phyloP scores from a whole-genome alignment of 2,888 invertebrate genomes.

The Limnephilus lunatus region DNA sequence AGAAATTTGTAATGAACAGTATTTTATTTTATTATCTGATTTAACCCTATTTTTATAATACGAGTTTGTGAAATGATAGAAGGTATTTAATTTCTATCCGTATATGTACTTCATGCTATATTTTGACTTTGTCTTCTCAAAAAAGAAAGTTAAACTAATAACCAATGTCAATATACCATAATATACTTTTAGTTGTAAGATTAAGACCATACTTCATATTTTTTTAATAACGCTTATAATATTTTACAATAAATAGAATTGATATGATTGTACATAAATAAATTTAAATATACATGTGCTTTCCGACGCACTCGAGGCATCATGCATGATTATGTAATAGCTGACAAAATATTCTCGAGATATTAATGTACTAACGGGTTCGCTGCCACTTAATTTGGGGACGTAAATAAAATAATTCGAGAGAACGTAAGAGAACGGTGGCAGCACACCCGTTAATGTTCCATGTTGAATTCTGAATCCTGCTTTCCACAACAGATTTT shows the following conservation, averaged over 20 bases:
- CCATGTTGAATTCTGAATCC: background rate
- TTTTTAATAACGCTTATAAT: constrained; percentile 27
- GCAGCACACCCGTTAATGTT: background rate
- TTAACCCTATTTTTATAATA: background rate
- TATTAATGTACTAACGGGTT: background rate
- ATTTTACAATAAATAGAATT: constrained; percentile 28
- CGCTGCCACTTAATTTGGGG: too few species aligned
- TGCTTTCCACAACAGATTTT: background rate
- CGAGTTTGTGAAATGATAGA: background rate
- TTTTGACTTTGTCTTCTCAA: background rate
- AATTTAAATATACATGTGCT: constrained; percentile 54
- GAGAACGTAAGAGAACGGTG: too few species aligned
- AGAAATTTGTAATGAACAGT: background rate
- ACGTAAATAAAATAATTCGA: too few species aligned
- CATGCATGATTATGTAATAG: constrained; percentile 27
- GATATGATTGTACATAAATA: constrained; percentile 38
- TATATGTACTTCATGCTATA: background rate
- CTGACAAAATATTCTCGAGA: constrained; percentile 29
- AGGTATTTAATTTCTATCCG: background rate
- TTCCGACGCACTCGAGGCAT: constrained; percentile 59
- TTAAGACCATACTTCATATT: constrained; percentile 36
- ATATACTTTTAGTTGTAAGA: constrained; percentile 16
- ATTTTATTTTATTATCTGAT: background rate
- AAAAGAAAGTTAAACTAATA: background rate
- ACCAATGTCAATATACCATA: constrained; percentile 23